Base-by-base conservation (phyloP, 2,888 invertebrate genomes). In the Meliscaeva auricollis region DNA sequence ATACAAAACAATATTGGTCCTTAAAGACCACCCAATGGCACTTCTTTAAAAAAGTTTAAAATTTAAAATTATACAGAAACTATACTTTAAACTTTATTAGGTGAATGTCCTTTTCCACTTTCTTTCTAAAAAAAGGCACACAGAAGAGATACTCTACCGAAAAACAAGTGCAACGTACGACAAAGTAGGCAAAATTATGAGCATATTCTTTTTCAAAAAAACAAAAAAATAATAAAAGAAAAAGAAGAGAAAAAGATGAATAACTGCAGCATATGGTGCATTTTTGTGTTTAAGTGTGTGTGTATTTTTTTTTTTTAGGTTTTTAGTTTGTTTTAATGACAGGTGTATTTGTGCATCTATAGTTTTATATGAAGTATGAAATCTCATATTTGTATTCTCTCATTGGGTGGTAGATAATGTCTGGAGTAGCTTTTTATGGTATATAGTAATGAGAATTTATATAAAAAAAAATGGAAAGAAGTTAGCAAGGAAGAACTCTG, bases 151-250 rank as follows among this genome's bases (percentile, higher is more conserved):
- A 54, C 13, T 22, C 20, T 22, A 1, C 20, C 35, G 32, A 50
- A 66, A 66, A 50, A 66, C 50, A 35, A 66, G 66, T 48, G 50
- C 66, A 66, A 35, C 22, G 50, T 22, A 66, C 50, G 35, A n/a
- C 32, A 9, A 48, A 66, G 48, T n/a, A 50, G 32, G n/a, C 32
- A 35, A 66, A 66, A 66, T 50, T 20, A 38, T 9, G 13, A 38
- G 26, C n/a, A 26, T 2, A 26, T 0, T 46, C 17, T 32, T 3
- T 30, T 35, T 32, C 46, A 2, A 3, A 66, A 50, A 66, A 35
- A 11, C 20, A 15, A 3, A 44, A 26, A 26, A 44, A 2, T 3
- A 41, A 22, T 0, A 13, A 0, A 56, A 9, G 8, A 30, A 11
- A 32, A 54, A n/a, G 26, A 35, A 56, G 13, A 35, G 56, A 6